These are phyloP conservation scores for Bos javanicus DNA, from an alignment of 2,113 vertebrate species.

Conservation along the genomic window DNA sequence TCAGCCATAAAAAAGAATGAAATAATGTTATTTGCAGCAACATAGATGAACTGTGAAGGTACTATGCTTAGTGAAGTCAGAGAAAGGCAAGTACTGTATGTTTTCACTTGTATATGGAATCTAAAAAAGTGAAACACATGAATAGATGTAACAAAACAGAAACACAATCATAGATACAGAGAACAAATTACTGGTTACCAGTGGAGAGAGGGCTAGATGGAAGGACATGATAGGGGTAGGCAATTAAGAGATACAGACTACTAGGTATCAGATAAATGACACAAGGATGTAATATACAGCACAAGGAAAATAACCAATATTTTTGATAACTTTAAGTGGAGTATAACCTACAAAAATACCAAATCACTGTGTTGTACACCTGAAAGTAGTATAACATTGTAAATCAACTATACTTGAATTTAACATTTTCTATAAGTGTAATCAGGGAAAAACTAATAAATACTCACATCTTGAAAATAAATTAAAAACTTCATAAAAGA, in stretches of 20 bases:
- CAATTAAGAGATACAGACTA: neutral
- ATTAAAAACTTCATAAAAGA: slow-evolving; percentile 66
- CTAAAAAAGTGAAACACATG: neutral
- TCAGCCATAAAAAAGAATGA: neutral
- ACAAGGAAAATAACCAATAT: neutral
- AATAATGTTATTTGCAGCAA: neutral
- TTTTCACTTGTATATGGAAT: neutral
- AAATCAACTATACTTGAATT: neutral
- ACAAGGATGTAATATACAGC: neutral
- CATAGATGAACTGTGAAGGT: neutral
- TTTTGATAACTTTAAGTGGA: neutral
- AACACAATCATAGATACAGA: neutral
- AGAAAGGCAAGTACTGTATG: neutral
- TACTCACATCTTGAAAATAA: slow-evolving; percentile 41
- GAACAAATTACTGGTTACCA: neutral
- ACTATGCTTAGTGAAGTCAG: neutral
- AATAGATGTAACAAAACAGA: neutral
- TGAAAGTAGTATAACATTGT: neutral
- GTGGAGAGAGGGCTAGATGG: neutral
- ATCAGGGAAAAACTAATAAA: slow-evolving; percentile 39
- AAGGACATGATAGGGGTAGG: neutral
- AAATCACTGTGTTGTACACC: neutral
- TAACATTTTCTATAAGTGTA: neutral
- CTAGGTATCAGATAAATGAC: neutral
- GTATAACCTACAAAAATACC: neutral